Evolutionary conservation across 2,888 invertebrate genomes (phyloP), one percentile per base, ranked within the genome.

Genomic region (Orgyia antiqua): DNA sequence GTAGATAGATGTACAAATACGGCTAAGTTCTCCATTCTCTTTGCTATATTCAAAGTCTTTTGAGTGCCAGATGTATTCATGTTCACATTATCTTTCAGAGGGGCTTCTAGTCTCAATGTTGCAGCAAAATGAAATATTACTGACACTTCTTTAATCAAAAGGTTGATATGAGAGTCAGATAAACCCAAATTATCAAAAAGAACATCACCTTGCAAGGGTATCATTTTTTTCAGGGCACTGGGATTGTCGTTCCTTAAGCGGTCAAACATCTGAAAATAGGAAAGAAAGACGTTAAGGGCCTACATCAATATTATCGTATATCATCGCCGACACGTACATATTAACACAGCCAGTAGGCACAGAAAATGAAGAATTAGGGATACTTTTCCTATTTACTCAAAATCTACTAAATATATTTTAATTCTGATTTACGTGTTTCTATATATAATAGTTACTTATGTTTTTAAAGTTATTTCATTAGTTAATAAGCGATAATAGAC

Each of bases 91-190:
- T 94, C 92, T 67, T 92, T 93, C 12, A 98, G 83, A 18, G 92
- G 93, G 3, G 97, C 96, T 68, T 98, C 97, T 45, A 98, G 88
- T 61, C 90, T 91, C 19, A 98, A 88, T 0, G 96, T 96, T 2
- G 98, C 98, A 0, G 97, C 98, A 64, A 94, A 93, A 64, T 98
- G 97, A 65, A 97, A 97, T 1, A 98, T 90, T 4, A 98, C 87
- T 3, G 93, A 88, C 1, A 95, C 91, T 39, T 94, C 90, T 0
- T 91, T 87, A 2, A 87, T 72, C 15, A 97, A 64, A 10, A 76
- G 66, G 23, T 89, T 75, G 19, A 91, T 83, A 25, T 90, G 90
- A 0, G 88, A 78, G 0, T 86, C 73, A 7, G 86, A 88, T 6
- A 95, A 62, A 0, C 94, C 94, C 3, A 87, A 65, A 40, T 88